Evolutionary conservation across 2,888 invertebrate genomes (phyloP).

Genomic region (Marasmarcha lunaedactyla): DNA sequence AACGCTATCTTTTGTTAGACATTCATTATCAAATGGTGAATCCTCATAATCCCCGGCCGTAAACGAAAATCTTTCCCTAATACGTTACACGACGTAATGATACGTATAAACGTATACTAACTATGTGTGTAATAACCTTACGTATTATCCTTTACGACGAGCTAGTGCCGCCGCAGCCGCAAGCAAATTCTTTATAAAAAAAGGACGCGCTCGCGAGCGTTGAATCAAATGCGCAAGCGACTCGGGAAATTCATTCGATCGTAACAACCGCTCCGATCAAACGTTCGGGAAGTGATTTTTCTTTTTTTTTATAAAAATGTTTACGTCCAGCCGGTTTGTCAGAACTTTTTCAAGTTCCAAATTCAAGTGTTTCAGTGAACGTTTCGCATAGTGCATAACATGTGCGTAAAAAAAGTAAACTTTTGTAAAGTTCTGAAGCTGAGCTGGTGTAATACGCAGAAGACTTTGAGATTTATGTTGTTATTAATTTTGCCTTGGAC

Average conservation of each 20-base stretch:
- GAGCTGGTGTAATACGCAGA: constrained; percentile 26
- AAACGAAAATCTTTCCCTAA: constrained; percentile 61
- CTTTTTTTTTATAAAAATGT: not conserved
- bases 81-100: constrained; percentile 41
- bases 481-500: constrained; percentile 28
- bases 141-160: constrained; percentile 64
- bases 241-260: constrained; percentile 48
- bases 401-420: constrained; percentile 30
- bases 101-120: constrained; percentile 30
- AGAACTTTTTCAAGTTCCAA: not conserved
- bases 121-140: constrained; percentile 58
- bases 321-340: not conserved
- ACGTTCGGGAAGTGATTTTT: constrained; percentile 46
- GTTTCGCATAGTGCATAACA: constrained; percentile 10
- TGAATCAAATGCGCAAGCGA: constrained; percentile 44
- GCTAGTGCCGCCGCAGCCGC: constrained; percentile 61
- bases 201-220: constrained; percentile 42
- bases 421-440: constrained; percentile 18
- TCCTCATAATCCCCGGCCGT: constrained; percentile 56
- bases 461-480: constrained; percentile 26
- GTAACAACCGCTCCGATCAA: constrained; percentile 43
- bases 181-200: constrained; percentile 55
- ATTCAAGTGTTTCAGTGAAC: no score
- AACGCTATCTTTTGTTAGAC: constrained; percentile 30
- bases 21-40: constrained; percentile 48